Evolutionary conservation across 2,888 invertebrate genomes (phyloP), one percentile per base, ranked within the genome.

Genomic region (Tethea ocularis): DNA sequence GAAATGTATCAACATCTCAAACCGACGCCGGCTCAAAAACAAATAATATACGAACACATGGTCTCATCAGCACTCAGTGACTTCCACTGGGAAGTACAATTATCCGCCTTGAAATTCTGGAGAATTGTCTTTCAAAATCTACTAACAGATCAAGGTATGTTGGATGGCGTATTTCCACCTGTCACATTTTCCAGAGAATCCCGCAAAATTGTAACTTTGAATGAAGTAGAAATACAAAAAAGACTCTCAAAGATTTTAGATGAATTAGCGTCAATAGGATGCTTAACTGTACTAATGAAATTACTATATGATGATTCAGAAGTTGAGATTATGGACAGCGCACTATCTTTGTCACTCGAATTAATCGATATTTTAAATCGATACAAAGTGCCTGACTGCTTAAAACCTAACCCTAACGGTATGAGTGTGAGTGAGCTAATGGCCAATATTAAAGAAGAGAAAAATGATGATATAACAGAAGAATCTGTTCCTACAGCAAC

Each of bases 21-120:
- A 72, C 93, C 96, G 68, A 86, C 94, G 20, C 84, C 87, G 17
- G 81, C 86, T 10, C 91, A 94, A 68, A 93, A 94, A 64, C 90
- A 93, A 38, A 83, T 86, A 0, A 85, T 97, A 5, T 95, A 95
- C 72, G 93, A 94, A 29, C 94, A 95, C 5, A 95, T 97, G 94
- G 93, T 94, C 0, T 92, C 94, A 15, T 94, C 96, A 0, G 95
- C 96, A 0, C 93, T 95, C 0, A 89, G 94, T 11, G 97, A 97
- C 81, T 94, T 97, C 60, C 96, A 97, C 77, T 97, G 97, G 97
- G 97, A 97, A 81, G 97, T 97, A 0, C 96, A 97, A 83, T 87
- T 95, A 0, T 94, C 94, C 59, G 95, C 96, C 0, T 79, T 97
- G 0, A 90, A 93, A 60, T 97, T 96, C 75, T 97, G 97, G 97